A percentile compares a stretch with the other conserved stretches of the same genome.
phyloP scores from a whole-genome alignment of 2,888 invertebrate genomes.

The Drosophila eohydei region DNA sequence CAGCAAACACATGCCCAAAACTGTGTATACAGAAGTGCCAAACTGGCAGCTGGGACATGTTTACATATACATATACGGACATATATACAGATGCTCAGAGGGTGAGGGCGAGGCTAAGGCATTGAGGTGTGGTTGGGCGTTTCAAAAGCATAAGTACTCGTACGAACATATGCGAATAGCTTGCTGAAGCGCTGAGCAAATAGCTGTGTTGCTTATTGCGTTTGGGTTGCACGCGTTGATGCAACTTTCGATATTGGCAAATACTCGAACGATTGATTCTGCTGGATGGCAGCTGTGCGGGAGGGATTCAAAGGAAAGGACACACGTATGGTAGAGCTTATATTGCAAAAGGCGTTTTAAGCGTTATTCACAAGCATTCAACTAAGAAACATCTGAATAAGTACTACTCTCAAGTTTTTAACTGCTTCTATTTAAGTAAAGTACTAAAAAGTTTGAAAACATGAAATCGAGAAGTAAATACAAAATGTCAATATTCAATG shows the following conservation, averaged over 20 bases:
- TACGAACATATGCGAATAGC: conserved; percentile 21
- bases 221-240: conserved; percentile 16
- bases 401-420: neutral
- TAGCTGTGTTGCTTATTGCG: conserved; percentile 55
- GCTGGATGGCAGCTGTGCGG: neutral
- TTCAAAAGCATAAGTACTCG: conserved; percentile 30
- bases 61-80: conserved; percentile 32
- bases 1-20: conserved; percentile 38
- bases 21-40: conserved; percentile 54
- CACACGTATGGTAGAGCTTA: conserved; percentile 5
- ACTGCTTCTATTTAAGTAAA: neutral
- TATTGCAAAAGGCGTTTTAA: conserved; percentile 15
- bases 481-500: neutral
- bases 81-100: neutral
- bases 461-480: neutral
- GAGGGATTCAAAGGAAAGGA: neutral
- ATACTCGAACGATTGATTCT: conserved; percentile 21
- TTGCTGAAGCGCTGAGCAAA: conserved; percentile 58
- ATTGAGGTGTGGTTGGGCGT: neutral
- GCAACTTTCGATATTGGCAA: conserved; percentile 45
- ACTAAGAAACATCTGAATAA: conserved; percentile 18
- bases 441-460: neutral
- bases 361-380: conserved; percentile 14
- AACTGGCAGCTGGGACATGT: conserved; percentile 65
- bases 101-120: too few relatives aligned